Base-by-base conservation (phyloP, 2,113 vertebrate species). In the Lepisosteus osseus region DNA sequence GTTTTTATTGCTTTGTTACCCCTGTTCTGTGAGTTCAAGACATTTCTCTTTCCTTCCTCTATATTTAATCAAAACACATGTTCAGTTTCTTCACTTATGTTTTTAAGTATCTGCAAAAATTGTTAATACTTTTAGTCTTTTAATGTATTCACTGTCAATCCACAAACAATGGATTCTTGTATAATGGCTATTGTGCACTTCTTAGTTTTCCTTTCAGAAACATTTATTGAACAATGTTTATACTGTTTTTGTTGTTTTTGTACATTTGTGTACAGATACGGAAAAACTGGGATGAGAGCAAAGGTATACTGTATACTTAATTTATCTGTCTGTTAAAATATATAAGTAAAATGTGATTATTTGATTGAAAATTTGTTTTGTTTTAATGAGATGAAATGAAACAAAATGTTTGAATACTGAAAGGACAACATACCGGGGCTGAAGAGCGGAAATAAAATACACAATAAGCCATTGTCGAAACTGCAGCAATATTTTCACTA, bases 401-500 rank as follows among this genome's bases (percentile, higher is more conserved):
- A 76, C 77, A 56, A 59, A 69, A 17, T 55, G 5, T 6, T 9
- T 9, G 2, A 51, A 6, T 65, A 41, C 43, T 3, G 3, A 43
- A 40, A 42, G 29, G 3, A 12, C 9, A 11, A 41, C 12, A 9
- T 65, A 7, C 56, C 44, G 42, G 14, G 45, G 14, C 13, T 40
- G n/a, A 61, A 61, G 47, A 56, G n/a, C 55, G 59, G 43, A 14
- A 4, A 15, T 11, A n/a, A 41, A 66, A 66, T 29, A 66, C 45
- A 66, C 64, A 66, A 42, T 66, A 66, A 68, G 54, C 63, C 42
- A 93, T 94, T 93, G 92, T 93, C 90, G 92, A 93, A 93, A 92
- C 92, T 93, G 91, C 92, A 87, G 91, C 92, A 93, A 92, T 94
- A 92, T 91, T 91, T 92, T 92, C 91, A 91, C 91, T 93, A 93